Evolutionary conservation across 1,140 invertebrate species (phyloP).

Genomic region (Solenopsis fugax): DNA sequence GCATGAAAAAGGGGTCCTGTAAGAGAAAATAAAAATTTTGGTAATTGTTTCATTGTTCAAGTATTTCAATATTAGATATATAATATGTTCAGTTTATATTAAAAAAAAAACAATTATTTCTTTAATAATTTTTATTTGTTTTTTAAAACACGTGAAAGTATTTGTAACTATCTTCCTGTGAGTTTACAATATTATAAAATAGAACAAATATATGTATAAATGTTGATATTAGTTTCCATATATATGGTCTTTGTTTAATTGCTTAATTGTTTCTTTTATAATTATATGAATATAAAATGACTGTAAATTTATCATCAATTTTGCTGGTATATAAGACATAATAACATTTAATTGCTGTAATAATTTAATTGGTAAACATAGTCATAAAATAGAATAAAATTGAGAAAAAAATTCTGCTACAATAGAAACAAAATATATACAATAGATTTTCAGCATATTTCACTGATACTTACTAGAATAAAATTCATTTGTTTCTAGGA

Average conservation of each 20-base stretch:
- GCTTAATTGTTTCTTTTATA: not conserved
- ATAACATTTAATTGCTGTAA: not conserved
- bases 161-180: conserved; percentile 52
- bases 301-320: not conserved
- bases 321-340: not conserved
- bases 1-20: no score
- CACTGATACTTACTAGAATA: conserved; percentile 24
- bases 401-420: no score
- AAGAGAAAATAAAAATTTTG: no score
- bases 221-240: conserved; percentile 27
- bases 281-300: not conserved
- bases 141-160: conserved; percentile 1
- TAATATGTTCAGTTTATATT: no score
- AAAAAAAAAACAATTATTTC: no score
- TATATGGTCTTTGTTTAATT: not conserved
- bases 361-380: not conserved
- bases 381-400: not conserved
- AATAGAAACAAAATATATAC: conserved; percentile 31
- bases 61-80: no score
- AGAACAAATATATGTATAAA: conserved; percentile 21
- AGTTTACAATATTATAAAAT: conserved; percentile 6
- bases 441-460: conserved; percentile 20
- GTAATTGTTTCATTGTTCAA: no score
- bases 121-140: no score
- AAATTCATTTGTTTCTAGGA: conserved; percentile 12